Evolutionary conservation across 92 coral and sea anemone genomes (phyloP), one percentile per base, ranked within the genome.

Genomic region (Virgularia gustaviana): DNA sequence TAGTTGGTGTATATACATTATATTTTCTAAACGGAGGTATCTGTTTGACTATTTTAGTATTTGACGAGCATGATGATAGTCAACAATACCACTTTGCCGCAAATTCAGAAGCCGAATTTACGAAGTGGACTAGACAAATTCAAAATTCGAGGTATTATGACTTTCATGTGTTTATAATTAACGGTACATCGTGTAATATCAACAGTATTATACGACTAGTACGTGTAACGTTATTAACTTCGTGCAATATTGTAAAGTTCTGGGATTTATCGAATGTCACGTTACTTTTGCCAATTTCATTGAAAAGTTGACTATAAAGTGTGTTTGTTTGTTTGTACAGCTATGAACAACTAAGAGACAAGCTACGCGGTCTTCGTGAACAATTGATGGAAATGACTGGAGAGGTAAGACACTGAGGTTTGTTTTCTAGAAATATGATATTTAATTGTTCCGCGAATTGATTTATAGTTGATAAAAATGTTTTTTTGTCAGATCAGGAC

Each of bases 351-450:
- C 74, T 94, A 18, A 81, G 89, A 54, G 90, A 73, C 83, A 94
- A 85, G 52, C 81, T 94, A 20, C 72, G 78, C 5, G 83, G 82
- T 55, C 60, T 94, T 49, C 79, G 99, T 43, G 85, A 88, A 75
- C 99, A 94, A 75, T 54, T 94, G 65, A 89, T 86, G 88, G 99
- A 94, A 37, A 94, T 94, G 27, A 94, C 99, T 16, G 99, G 99
- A 43, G 88, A 94, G 96, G 99, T 89, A 80, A 36, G 42, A 31
- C 36, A 16, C 23, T 47, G 2, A n/a, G n/a, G n/a, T n/a, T n/a
- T n/a, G n/a, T n/a, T n/a, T n/a, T n/a, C 4, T 33, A 11, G 15
- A 43, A 32, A 11, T n/a, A 30, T 22, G 27, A 9, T 0, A 7
- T 5, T 38, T n/a, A 19, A 2, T 28, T 22, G n/a, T n/a, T n/a